A percentile compares a stretch with the other conserved stretches of the same genome.
Evolutionary conservation across 2,888 invertebrate genomes (phyloP).

Genomic region (Autographa pulchrina): DNA sequence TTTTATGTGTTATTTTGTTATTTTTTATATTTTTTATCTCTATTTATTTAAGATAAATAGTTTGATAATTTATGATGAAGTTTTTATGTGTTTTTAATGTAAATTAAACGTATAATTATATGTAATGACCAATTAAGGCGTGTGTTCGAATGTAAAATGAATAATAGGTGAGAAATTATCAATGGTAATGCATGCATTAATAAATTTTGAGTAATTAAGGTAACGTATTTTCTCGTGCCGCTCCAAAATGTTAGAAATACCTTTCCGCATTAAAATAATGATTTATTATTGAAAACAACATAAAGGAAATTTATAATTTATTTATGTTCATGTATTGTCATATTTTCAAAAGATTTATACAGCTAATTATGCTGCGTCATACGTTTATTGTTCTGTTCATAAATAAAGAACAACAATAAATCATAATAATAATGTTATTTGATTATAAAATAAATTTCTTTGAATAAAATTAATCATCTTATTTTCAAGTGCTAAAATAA

Average conservation of each 20-base stretch:
- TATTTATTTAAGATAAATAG: conserved; percentile 5
- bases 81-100: conserved; percentile 2
- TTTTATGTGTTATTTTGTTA: background rate
- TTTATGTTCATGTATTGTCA: conserved; percentile 21
- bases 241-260: conserved; percentile 25
- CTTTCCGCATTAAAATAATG: conserved; percentile 28
- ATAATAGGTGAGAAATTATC: conserved; percentile 24
- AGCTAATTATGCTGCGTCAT: background rate
- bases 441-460: too few species aligned
- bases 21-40: background rate
- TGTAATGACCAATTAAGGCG: conserved; percentile 3
- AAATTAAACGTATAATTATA: conserved; percentile 3
- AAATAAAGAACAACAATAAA: too few species aligned
- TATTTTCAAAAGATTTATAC: conserved; percentile 13
- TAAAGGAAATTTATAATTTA: conserved; percentile 19
- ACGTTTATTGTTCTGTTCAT: background rate
- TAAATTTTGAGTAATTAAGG: conserved; percentile 35
- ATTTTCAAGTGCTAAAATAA: too few species aligned
- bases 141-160: background rate
- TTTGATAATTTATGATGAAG: conserved; percentile 1
- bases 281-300: conserved; percentile 37
- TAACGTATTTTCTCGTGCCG: conserved; percentile 16
- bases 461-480: too few species aligned
- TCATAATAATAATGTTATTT: too few species aligned
- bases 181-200: conserved; percentile 33